Conservation (phyloP, 2,888 invertebrate genomes). For the Agriopis leucophaearia region DNA sequence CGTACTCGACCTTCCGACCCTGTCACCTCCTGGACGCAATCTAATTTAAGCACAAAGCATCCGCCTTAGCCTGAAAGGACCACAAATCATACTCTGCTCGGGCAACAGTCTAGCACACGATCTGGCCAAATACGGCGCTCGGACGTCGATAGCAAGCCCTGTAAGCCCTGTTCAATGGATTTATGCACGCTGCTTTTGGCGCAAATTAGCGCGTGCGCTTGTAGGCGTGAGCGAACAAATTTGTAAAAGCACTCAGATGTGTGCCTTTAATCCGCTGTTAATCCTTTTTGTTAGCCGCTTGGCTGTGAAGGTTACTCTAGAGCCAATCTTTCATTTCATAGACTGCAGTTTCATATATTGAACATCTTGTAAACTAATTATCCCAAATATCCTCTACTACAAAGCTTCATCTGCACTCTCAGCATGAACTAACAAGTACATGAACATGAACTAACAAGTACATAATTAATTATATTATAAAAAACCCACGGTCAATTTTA, state of each 20-base stretch:
- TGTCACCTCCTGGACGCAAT: conserved; percentile 49
- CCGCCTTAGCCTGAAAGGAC: conserved; percentile 37
- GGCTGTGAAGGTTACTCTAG: not conserved
- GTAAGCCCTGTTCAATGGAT: conserved; percentile 75
- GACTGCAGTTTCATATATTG: not conserved
- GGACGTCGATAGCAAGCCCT: conserved; percentile 72
- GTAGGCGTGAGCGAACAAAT: conserved; percentile 79
- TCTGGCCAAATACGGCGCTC: conserved; percentile 73
- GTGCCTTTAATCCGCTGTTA: conserved; percentile 46
- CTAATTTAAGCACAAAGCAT: conserved; percentile 50
- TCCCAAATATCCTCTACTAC: too few relatives aligned
- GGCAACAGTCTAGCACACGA: conserved; percentile 68
- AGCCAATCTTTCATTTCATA: not conserved
- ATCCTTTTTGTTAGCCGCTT: conserved; percentile 45
- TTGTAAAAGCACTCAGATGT: conserved; percentile 59
- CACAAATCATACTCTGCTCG: conserved; percentile 80
- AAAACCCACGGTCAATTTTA: too few relatives aligned
- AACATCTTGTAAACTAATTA: too few relatives aligned
- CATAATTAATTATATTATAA: too few relatives aligned
- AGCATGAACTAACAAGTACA: too few relatives aligned
- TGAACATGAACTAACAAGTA: too few relatives aligned
- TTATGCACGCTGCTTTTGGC: conserved; percentile 79
- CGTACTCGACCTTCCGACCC: conserved; percentile 43
- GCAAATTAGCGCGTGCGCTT: conserved; percentile 79
- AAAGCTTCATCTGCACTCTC: too few relatives aligned